A percentile compares a stretch with the other conserved stretches of the same genome.
These are phyloP conservation scores for Hypomesus transpacificus DNA, from an alignment of 2,113 vertebrate genomes.

Conservation along the genomic window DNA sequence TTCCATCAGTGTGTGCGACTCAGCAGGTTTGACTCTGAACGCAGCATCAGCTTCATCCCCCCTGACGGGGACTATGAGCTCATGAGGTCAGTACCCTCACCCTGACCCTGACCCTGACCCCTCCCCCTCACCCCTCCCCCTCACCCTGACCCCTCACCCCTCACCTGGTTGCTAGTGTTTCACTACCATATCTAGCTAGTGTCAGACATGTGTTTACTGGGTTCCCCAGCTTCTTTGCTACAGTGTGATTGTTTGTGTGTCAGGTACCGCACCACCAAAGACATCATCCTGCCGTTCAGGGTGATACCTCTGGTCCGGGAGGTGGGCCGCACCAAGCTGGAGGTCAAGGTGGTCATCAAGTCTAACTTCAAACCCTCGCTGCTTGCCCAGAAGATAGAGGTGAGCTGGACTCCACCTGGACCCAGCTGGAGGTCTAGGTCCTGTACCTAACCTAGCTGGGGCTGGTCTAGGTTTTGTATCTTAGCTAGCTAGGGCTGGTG, in stretches of 20 bases:
- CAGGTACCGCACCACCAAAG: slow-evolving; percentile 99
- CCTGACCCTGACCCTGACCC: neutral
- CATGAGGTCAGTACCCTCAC: slow-evolving; percentile 81
- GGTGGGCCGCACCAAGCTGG: slow-evolving; percentile 96
- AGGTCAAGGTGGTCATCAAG: slow-evolving; percentile 99
- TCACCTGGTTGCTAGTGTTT: neutral
- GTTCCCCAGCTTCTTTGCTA: neutral
- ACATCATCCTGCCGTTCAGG: slow-evolving; percentile 97
- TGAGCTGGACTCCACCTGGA: slow-evolving; percentile 50
- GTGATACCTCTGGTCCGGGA: slow-evolving; percentile 96
- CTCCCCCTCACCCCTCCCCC: neutral
- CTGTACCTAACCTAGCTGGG: no score
- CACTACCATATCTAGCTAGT: neutral
- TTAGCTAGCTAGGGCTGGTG: no score
- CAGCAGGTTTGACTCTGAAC: slow-evolving; percentile 99
- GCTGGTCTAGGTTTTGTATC: no score
- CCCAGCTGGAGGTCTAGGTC: no score
- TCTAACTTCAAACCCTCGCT: slow-evolving; percentile 99
- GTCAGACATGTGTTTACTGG: neutral
- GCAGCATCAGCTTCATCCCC: slow-evolving; percentile 99
- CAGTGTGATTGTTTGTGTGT: neutral
- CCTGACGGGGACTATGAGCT: slow-evolving; percentile 98
- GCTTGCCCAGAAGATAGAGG: slow-evolving; percentile 99
- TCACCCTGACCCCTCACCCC: no score
- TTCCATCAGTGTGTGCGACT: slow-evolving; percentile 99